Evolutionary conservation across 2,888 invertebrate genomes (phyloP), one percentile per base, ranked within the genome.

Genomic region (Agriopis aurantiaria): DNA sequence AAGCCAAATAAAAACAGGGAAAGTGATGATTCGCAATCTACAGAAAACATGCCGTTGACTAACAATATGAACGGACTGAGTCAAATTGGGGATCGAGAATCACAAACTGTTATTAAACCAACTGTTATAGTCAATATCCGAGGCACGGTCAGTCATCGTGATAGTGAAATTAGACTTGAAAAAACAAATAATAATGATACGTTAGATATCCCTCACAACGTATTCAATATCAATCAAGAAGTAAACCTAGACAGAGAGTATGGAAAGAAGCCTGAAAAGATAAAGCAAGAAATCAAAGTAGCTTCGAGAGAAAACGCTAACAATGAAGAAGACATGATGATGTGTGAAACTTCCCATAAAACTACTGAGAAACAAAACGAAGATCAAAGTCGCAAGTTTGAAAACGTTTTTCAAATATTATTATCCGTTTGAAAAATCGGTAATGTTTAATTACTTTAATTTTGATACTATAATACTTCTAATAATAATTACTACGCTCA

Each of bases 221-320:
- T 94, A 60, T 94, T 94, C 65, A 91, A 94, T 69, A 94, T 94
- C 1, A 92, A 91, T 53, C 94, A 94, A 83, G 93, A 93, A 80
- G 87, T 95, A 0, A 92, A 91, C 65, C 75, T 94, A 5, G 90
- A 90, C 53, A 84, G 80, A 61, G 81, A 83, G 10, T 74, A 80
- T 17, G 69, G 66, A 10, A 81, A 81, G 11, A 81, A 80, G 11
- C 75, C 78, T 10, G 75, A 83, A 11, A 82, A 76, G 65, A 72
- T 88, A 0, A 88, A 82, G 52, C 88, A 89, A 65, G 81, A 85
- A 59, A 75, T 89, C 1, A 84, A 85, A 73, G 72, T 88, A 0
- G 68, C 79, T 43, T 74, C 75, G 10, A 78, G 82, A 52, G 80
- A 77, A 14, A 81, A 80, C 43, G 60, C 78, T 0, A 87, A 82